These are phyloP conservation scores for Aspidiotus destructor DNA, from an alignment of 2,888 invertebrate genomes.

Conservation along the genomic window DNA sequence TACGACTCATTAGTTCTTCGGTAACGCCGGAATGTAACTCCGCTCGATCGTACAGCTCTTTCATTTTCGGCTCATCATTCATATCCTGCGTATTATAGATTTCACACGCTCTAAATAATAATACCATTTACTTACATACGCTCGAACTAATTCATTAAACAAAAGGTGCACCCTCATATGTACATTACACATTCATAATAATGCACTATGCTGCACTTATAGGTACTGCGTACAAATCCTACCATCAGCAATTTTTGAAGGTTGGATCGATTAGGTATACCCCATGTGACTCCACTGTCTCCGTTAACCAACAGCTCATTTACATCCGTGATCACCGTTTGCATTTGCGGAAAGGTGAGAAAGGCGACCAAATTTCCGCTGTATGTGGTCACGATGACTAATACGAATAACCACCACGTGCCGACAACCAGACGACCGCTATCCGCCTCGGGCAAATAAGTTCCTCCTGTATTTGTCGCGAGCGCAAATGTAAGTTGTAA, in stretches of 20 bases:
- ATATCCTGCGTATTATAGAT: constrained; percentile 20
- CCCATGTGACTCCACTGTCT: constrained; percentile 57
- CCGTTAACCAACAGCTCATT: constrained; percentile 49
- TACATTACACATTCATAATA: no score
- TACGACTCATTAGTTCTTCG: constrained; percentile 47
- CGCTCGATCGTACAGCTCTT: constrained; percentile 51
- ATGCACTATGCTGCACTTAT: no score
- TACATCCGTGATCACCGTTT: constrained; percentile 58
- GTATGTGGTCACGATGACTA: constrained; percentile 81
- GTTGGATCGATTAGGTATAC: constrained; percentile 63
- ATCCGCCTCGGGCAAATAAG: constrained; percentile 73
- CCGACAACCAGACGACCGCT: constrained; percentile 77
- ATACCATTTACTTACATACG: no score
- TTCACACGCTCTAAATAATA: no score
- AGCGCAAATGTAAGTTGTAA: constrained; percentile 9
- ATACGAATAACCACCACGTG: constrained; percentile 85
- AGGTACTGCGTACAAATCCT: constrained; percentile 27
- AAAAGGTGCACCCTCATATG: no score
- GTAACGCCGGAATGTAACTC: constrained; percentile 45
- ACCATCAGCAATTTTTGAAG: constrained; percentile 57
- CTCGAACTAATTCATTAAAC: no score
- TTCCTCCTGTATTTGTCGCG: constrained; percentile 55
- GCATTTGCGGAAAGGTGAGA: constrained; percentile 78
- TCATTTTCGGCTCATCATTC: constrained; percentile 50
- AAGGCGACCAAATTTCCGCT: constrained; percentile 88